Percentiles rank a stretch among this genome's conserved stretches.
phyloP scores from a whole-genome alignment of 2,113 vertebrate genomes.

The Rhinichthys klamathensis region DNA sequence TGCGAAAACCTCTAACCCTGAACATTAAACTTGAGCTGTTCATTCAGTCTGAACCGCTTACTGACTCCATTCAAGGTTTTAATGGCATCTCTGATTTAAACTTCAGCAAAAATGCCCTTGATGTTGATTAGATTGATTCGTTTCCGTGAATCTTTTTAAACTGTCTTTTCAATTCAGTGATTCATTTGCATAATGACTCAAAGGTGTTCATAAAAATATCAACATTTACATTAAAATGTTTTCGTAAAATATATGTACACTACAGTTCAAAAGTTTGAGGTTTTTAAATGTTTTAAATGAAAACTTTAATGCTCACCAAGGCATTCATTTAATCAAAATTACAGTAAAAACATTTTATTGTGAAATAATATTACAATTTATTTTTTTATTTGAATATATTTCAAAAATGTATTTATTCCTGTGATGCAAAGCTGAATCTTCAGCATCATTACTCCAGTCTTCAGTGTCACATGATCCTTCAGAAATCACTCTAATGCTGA shows the following conservation, averaged over 20 bases:
- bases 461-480: background rate
- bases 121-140: background rate
- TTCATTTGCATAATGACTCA: background rate
- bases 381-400: background rate
- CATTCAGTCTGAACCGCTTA: background rate
- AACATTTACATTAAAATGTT: background rate
- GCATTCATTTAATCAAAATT: too few relatives aligned
- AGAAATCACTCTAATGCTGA: too few relatives aligned
- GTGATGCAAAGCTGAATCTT: background rate
- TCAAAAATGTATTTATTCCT: background rate
- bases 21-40: background rate
- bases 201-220: background rate
- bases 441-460: background rate
- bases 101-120: background rate
- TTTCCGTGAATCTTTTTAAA: background rate
- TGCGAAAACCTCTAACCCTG: background rate
- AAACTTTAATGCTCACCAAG: too few relatives aligned
- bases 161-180: too few relatives aligned
- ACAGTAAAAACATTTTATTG: too few relatives aligned
- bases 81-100: background rate
- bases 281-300: too few relatives aligned
- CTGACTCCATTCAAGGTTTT: background rate
- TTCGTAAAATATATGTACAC: too few relatives aligned
- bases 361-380: too few relatives aligned
- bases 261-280: too few relatives aligned